A percentile compares a stretch with the other conserved stretches of the same genome.
These are phyloP conservation scores for Turritopsis dohrnii DNA, from an alignment of 30 jellyfish, hydroid and myxozoan genomes.

Conservation along the genomic window DNA sequence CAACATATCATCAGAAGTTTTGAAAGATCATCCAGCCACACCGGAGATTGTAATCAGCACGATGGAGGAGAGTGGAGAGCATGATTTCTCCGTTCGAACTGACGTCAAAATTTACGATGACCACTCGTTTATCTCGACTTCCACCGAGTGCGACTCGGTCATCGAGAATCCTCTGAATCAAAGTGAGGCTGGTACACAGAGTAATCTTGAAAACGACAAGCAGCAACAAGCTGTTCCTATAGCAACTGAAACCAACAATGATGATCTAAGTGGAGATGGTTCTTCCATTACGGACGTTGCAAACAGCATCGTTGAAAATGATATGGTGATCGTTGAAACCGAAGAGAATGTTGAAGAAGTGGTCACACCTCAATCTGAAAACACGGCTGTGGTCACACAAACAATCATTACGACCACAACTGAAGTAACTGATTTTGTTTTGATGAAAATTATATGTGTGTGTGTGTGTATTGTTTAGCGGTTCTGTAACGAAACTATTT, in stretches of 20 bases:
- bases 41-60: not conserved
- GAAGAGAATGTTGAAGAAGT: not conserved
- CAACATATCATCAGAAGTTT: not conserved
- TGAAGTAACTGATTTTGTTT: not conserved
- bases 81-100: not conserved
- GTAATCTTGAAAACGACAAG: not conserved
- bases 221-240: not conserved
- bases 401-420: not conserved
- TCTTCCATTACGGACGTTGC: not conserved
- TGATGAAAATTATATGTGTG: too few species aligned
- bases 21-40: not conserved
- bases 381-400: not conserved
- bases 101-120: not conserved
- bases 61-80: not conserved
- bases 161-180: not conserved
- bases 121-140: not conserved
- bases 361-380: not conserved
- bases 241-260: too few species aligned
- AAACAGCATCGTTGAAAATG: not conserved
- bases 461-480: too few species aligned
- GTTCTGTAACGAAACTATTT: too few species aligned
- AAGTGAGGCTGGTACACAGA: not conserved
- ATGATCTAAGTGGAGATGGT: too few species aligned
- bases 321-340: not conserved
- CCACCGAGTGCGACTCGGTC: constrained; percentile 7